These are phyloP conservation scores for Australoheros scitulus DNA, from an alignment of 2,113 vertebrate genomes.

Conservation along the genomic window DNA sequence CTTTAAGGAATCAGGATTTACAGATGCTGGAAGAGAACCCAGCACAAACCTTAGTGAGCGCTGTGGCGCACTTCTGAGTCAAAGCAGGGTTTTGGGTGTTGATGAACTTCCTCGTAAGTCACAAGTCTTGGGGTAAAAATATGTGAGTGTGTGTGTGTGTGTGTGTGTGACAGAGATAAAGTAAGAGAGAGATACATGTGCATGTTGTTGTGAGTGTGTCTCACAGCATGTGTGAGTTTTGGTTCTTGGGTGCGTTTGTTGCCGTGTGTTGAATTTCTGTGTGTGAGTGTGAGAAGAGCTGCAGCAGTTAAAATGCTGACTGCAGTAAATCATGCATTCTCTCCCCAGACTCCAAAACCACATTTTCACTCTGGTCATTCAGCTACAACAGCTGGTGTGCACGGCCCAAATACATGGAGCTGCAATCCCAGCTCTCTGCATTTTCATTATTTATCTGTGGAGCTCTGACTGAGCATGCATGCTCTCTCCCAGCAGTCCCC, in stretches of 20 bases:
- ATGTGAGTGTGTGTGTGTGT: neutral
- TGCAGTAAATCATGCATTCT: neutral
- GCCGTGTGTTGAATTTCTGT: neutral
- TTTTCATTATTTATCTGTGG: conserved; percentile 32
- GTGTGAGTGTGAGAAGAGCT: neutral
- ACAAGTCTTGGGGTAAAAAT: neutral
- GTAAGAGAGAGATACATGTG: too few species aligned
- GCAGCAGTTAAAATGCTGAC: conserved; percentile 36
- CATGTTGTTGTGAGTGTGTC: neutral
- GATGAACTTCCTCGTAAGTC: neutral
- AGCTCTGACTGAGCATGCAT: neutral
- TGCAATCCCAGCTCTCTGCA: neutral
- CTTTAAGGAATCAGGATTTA: neutral
- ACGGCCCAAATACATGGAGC: neutral
- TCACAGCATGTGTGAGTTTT: neutral
- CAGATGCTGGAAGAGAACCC: neutral
- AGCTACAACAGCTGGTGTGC: conserved; percentile 19
- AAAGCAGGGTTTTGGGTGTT: neutral
- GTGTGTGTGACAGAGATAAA: neutral
- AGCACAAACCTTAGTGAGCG: neutral
- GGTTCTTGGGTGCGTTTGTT: neutral
- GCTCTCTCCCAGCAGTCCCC: neutral
- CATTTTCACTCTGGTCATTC: conserved; percentile 26
- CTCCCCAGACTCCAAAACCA: conserved; percentile 17
- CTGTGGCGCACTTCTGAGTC: neutral